These are phyloP conservation scores for Temnothorax longispinosus DNA, from an alignment of 1,140 invertebrate species.

Conservation along the genomic window DNA sequence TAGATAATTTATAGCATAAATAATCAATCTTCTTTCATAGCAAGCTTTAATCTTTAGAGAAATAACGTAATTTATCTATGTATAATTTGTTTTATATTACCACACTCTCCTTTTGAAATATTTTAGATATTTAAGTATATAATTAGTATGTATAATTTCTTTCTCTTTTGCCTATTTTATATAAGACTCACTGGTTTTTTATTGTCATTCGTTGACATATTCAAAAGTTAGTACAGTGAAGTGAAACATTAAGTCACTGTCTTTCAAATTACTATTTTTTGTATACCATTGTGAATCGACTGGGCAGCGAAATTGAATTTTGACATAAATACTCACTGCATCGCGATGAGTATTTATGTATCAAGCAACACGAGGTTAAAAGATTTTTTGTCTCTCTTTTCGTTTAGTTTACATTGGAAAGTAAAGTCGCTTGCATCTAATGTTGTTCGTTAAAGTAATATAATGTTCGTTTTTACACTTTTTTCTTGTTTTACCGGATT, in stretches of 20 bases:
- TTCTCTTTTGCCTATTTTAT: background rate
- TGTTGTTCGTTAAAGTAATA: slow-evolving; percentile 47
- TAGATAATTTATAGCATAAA: background rate
- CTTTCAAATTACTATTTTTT: background rate
- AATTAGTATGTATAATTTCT: background rate
- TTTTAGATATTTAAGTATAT: background rate
- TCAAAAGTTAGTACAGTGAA: background rate
- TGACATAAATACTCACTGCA: background rate
- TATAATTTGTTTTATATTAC: background rate
- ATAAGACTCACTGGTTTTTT: background rate
- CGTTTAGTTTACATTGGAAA: background rate
- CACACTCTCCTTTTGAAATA: background rate
- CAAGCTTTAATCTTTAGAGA: background rate
- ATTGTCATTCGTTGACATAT: background rate
- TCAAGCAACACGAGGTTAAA: background rate
- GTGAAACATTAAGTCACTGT: background rate
- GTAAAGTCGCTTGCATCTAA: background rate
- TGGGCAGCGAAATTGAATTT: background rate
- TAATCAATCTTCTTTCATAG: background rate
- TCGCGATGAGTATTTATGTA: background rate
- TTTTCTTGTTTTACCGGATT: background rate
- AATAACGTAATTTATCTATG: background rate
- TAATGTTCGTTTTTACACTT: slow-evolving; percentile 24
- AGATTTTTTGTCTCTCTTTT: background rate
- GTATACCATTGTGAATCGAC: background rate